Percentiles rank a stretch among this genome's conserved stretches.
These are phyloP conservation scores for Wasmannia auropunctata DNA, from an alignment of 1,140 invertebrate genomes.

Conservation along the genomic window DNA sequence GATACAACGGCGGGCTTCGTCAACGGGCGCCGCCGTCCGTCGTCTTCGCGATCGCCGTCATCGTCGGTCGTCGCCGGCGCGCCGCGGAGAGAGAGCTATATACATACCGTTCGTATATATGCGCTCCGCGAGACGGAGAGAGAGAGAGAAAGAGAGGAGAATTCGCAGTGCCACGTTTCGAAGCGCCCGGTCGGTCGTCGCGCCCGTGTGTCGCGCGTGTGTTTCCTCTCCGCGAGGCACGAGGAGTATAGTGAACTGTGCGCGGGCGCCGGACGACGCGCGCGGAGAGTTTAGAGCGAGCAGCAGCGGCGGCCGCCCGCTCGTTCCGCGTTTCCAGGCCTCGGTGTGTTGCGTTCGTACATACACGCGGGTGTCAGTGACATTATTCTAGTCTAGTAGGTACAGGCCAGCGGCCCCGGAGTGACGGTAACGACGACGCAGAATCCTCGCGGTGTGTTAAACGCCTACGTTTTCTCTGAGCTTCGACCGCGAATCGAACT, in stretches of 20 bases:
- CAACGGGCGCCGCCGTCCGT: constrained; percentile 53
- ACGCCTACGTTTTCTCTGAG: background rate
- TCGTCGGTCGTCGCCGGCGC: background rate
- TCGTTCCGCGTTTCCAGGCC: constrained; percentile 25
- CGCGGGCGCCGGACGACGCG: constrained; percentile 19
- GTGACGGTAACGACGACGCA: background rate
- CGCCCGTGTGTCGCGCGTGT: constrained; percentile 46
- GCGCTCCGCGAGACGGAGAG: background rate
- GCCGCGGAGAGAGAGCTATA: background rate
- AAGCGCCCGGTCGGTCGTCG: constrained; percentile 47
- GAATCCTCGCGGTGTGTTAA: constrained; percentile 17
- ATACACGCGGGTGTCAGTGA: constrained; percentile 56
- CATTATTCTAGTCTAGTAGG: constrained; percentile 59
- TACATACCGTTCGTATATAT: background rate
- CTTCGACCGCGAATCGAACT: constrained; percentile 38
- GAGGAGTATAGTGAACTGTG: constrained; percentile 57
- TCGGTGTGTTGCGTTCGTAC: constrained; percentile 23
- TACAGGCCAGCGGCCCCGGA: background rate
- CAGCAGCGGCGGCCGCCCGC: background rate
- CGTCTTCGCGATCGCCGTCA: background rate
- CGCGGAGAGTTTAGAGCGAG: no score
- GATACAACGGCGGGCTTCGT: constrained; percentile 64
- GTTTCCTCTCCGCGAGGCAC: constrained; percentile 40
- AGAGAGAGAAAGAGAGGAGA: constrained; percentile 23
- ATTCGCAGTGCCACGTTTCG: constrained; percentile 71